Conservation (phyloP, 2,888 invertebrate genomes). For the Protula sp. region DNA sequence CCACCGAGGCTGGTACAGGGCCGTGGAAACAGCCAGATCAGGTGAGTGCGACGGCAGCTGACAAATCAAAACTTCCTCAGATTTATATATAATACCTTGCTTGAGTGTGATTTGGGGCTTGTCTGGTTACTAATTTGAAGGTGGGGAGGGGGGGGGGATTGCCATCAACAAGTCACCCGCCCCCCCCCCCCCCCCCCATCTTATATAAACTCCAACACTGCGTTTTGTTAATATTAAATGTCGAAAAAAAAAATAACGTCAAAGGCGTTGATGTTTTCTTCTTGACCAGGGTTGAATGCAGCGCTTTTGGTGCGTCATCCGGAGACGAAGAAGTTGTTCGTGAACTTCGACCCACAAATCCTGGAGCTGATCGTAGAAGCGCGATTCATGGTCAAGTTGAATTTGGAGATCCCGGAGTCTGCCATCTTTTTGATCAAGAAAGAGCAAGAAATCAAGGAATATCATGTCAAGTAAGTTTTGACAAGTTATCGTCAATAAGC, state of each 20-base stretch:
- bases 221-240: no score
- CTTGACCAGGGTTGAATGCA: conserved; percentile 37
- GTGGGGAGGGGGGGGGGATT: no score
- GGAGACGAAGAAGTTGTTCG: conserved; percentile 43
- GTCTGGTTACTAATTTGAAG: no score
- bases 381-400: conserved; percentile 49
- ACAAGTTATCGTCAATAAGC: no score
- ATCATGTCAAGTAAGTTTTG: conserved; percentile 42
- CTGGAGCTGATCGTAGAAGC: conserved; percentile 53
- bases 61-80: no score
- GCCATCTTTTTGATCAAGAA: conserved; percentile 45
- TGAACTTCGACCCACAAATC: conserved; percentile 54
- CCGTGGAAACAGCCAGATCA: conserved; percentile 47
- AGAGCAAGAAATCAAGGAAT: conserved; percentile 44
- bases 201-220: no score
- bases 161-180: no score
- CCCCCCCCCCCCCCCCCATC: no score
- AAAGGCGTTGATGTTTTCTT: no score
- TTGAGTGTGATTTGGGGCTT: no score
- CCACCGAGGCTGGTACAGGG: conserved; percentile 51
- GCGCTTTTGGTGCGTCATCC: conserved; percentile 60
- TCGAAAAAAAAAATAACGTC: no score
- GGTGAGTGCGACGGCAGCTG: not conserved
- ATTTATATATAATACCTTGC: no score
- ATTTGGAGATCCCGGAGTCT: conserved; percentile 50